These are phyloP conservation scores for Esox masquinongy DNA, from an alignment of 2,797 vertebrate species.

Conservation along the genomic window DNA sequence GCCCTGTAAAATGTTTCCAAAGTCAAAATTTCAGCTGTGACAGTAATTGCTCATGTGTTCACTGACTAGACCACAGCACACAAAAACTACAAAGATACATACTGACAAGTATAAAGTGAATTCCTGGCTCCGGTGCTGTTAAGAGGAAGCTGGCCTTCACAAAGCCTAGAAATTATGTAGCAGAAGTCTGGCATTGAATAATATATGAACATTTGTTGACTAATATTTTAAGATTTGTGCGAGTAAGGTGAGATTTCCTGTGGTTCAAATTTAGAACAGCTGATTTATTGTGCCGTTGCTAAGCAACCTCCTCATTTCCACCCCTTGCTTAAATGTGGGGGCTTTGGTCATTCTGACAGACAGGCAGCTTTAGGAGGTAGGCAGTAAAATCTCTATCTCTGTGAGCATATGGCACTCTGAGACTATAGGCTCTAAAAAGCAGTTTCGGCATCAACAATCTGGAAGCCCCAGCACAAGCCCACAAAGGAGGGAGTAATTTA, in stretches of 20 bases:
- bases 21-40: not conserved
- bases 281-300: constrained; percentile 57
- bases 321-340: constrained; percentile 30
- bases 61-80: not conserved
- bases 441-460: constrained; percentile 29
- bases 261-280: constrained; percentile 38
- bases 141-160: not conserved
- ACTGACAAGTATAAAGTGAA: not conserved
- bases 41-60: not conserved
- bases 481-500: not conserved
- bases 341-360: constrained; percentile 26
- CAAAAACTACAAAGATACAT: not conserved
- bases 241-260: not conserved
- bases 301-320: constrained; percentile 22
- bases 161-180: not conserved
- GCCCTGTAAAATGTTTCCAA: not conserved
- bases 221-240: constrained; percentile 9
- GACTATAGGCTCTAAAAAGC: constrained; percentile 1
- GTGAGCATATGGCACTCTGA: constrained; percentile 51
- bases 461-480: not conserved
- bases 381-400: constrained; percentile 50
- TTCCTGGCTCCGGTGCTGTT: not conserved
- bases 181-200: not conserved
- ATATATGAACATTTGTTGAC: not conserved
- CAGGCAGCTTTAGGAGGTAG: constrained; percentile 18